These are phyloP conservation scores for Steinernema feltiae DNA, from an alignment of 1,140 invertebrate genomes.

Conservation along the genomic window DNA sequence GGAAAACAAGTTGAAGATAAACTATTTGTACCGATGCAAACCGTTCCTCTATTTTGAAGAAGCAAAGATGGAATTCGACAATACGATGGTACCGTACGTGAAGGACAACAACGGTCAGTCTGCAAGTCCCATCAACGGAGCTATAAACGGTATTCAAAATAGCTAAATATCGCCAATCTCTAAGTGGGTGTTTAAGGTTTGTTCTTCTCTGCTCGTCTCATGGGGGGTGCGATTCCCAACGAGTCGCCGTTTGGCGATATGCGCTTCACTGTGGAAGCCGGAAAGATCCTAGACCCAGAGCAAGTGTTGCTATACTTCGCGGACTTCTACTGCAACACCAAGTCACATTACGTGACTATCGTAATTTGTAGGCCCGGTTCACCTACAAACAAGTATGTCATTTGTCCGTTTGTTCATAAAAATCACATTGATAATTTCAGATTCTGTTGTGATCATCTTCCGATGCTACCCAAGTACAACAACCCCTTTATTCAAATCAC, in stretches of 20 bases:
- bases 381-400: conserved; percentile 22
- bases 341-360: conserved; percentile 42
- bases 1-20: too few relatives aligned
- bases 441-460: conserved; percentile 21
- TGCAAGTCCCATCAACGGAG: conserved; percentile 46
- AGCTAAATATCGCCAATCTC: too few relatives aligned
- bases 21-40: conserved; percentile 48
- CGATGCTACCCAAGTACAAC: not conserved
- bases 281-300: conserved; percentile 27
- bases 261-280: conserved; percentile 34
- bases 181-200: too few relatives aligned
- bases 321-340: conserved; percentile 48
- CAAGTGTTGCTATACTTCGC: conserved; percentile 32
- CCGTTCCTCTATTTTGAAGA: conserved; percentile 52
- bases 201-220: conserved; percentile 42
- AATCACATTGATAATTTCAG: not conserved
- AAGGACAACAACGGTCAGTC: conserved; percentile 55
- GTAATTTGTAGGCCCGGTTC: conserved; percentile 37
- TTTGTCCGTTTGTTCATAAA: not conserved
- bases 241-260: conserved; percentile 44
- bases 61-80: conserved; percentile 26
- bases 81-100: conserved; percentile 48
- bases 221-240: conserved; percentile 20
- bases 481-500: conserved; percentile 24
- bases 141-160: not conserved